Base-by-base conservation (phyloP, 2,113 vertebrate genomes). In the Talpa occidentalis region DNA sequence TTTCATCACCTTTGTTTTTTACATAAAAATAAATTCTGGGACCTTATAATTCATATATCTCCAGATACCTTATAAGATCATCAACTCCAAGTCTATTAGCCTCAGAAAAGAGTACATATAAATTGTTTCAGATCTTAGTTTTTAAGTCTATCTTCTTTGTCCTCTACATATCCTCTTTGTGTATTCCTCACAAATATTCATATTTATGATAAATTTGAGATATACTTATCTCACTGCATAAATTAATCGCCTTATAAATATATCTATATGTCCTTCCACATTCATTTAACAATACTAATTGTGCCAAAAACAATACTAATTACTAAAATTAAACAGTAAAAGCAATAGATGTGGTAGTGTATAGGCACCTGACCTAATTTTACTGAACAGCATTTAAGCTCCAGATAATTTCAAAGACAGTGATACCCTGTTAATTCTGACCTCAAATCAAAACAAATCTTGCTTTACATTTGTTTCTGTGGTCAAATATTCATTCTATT, bases 271-370 rank as follows among this genome's bases (percentile, higher is more conserved):
- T 69, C 19, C 26, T 62, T 14, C 60, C 88, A 2, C 2, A 72
- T 78, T 91, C 40, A 60, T 54, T 95, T 47, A 52, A 74, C 64
- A 91, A 59, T 67, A 70, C 11, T 77, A 72, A 69, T 52, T 62
- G 28, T 82, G 70, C 35, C 26, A 42, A 67, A 42, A 67, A 37
- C 32, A 74, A 49, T 49, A 14, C 21, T 74, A 59, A 72, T 47
- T 81, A 9, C 56, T 62, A 70, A 22, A 95, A 80, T 90, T 84
- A 67, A 90, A 49, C 22, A 74, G 35, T 54, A 83, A 56, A 90
- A 79, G 11, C 15, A 32, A 11, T 42, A 35, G 8, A 19, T 77
- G 9, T 66, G 22, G 2, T 62, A 26, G 40, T 40, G 26, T 22
- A 8, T 60, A 21, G 62, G 30, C 26, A 30, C 11, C 37, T 40